These are phyloP conservation scores for Aromia moschata DNA, from an alignment of 2,888 invertebrate genomes.

Conservation along the genomic window DNA sequence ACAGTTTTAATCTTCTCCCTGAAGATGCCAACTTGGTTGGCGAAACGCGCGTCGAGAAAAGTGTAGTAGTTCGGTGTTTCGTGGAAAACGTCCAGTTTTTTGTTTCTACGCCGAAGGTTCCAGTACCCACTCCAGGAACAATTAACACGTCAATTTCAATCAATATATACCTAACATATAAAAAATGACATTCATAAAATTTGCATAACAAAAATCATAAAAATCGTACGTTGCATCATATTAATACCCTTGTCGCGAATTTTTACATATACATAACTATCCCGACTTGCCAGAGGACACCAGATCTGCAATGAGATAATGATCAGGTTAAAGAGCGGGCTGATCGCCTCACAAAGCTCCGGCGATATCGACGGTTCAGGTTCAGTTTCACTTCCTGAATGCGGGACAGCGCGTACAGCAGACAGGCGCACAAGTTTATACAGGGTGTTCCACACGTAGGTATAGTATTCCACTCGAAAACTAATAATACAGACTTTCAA, in stretches of 20 bases:
- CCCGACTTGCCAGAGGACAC: constrained; percentile 34
- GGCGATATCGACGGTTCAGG: constrained; percentile 32
- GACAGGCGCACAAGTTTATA: constrained; percentile 4
- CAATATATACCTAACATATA: too few relatives aligned
- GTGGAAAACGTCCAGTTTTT: too few relatives aligned
- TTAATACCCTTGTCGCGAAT: constrained; percentile 26
- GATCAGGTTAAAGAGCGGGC: constrained; percentile 33
- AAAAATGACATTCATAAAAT: constrained; percentile 16
- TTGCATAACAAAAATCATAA: constrained; percentile 27
- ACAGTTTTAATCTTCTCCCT: too few relatives aligned
- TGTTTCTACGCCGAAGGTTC: too few relatives aligned
- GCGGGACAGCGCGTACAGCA: constrained; percentile 10
- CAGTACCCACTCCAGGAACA: too few relatives aligned
- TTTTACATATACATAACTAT: constrained; percentile 29
- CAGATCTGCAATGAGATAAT: constrained; percentile 37
- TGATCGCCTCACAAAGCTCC: constrained; percentile 35
- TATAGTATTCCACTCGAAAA: too few relatives aligned
- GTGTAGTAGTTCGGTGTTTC: too few relatives aligned
- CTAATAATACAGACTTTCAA: too few relatives aligned
- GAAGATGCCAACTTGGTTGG: too few relatives aligned
- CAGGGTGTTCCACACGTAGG: too few relatives aligned
- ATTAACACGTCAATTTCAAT: too few relatives aligned
- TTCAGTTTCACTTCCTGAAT: constrained; percentile 39
- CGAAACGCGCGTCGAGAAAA: too few relatives aligned
- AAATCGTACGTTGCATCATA: constrained; percentile 24